Evolutionary conservation across 2,113 vertebrate genomes (phyloP).

Genomic region (Pteruthius melanotis): DNA sequence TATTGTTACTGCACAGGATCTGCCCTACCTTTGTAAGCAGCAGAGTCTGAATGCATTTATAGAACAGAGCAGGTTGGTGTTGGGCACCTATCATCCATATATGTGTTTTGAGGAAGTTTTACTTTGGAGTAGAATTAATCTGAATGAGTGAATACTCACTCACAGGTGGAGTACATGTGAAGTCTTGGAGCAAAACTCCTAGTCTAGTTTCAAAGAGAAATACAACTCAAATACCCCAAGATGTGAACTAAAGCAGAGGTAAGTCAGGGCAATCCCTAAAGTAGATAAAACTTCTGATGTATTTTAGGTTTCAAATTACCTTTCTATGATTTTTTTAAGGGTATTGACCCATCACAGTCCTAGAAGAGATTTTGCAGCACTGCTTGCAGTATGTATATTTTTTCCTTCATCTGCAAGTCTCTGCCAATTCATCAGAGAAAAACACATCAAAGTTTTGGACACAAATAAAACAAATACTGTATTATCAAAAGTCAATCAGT

Average conservation of each 20-base stretch:
- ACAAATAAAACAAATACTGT: not conserved
- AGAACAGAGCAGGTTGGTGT: not conserved
- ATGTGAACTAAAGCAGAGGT: fast-evolving
- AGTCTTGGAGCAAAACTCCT: not conserved
- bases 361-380: not conserved
- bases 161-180: not conserved
- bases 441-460: not conserved
- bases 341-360: not conserved
- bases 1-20: not conserved
- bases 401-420: not conserved
- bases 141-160: not conserved
- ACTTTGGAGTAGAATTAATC: not conserved
- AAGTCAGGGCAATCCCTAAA: not conserved
- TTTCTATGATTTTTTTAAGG: not conserved
- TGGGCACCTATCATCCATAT: not conserved
- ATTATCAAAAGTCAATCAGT: not conserved
- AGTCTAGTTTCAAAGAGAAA: not conserved
- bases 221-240: not conserved
- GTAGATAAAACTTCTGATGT: not conserved
- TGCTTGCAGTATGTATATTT: not conserved
- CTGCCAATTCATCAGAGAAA: not conserved
- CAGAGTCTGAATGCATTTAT: not conserved
- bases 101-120: not conserved
- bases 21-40: not conserved
- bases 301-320: not conserved